Percentiles rank a stretch among this genome's conserved stretches.
These are phyloP conservation scores for Rhagium mordax DNA, from an alignment of 2,888 invertebrate species.

Conservation along the genomic window DNA sequence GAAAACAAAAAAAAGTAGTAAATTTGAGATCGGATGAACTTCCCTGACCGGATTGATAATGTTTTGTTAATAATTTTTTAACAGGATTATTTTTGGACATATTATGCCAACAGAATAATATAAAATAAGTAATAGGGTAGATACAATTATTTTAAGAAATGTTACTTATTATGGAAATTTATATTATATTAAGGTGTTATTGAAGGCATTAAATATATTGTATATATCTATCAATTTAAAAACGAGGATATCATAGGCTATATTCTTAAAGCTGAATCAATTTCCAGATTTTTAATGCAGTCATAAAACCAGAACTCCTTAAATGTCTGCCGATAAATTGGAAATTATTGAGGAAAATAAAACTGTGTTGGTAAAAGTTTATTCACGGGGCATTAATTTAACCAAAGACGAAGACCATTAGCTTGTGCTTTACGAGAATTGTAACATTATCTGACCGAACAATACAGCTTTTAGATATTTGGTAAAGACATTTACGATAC, in stretches of 20 bases:
- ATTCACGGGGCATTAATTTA: conserved; percentile 1
- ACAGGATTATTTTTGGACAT: no score
- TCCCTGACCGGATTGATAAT: no score
- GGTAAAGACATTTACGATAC: conserved; percentile 22
- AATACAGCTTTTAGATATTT: conserved; percentile 4
- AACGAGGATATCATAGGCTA: not conserved
- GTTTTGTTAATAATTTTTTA: no score
- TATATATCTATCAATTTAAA: not conserved
- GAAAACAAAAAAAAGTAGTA: no score
- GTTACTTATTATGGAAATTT: no score
- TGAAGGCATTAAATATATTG: no score
- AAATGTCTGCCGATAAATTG: conserved; percentile 14
- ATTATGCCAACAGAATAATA: no score
- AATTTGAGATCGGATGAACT: no score
- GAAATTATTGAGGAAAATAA: conserved; percentile 18
- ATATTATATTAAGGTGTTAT: no score
- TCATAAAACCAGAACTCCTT: conserved; percentile 7
- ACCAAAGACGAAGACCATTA: conserved; percentile 10
- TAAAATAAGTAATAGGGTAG: no score
- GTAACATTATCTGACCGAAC: conserved; percentile 15
- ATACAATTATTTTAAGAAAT: no score
- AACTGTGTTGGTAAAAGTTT: conserved; percentile 11
- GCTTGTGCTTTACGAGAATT: conserved; percentile 4
- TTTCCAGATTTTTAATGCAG: conserved; percentile 11
- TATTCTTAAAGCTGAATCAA: conserved; percentile 13